phyloP scores from a whole-genome alignment of 2,113 vertebrate genomes.

The Mesembrinibis cayennensis region DNA sequence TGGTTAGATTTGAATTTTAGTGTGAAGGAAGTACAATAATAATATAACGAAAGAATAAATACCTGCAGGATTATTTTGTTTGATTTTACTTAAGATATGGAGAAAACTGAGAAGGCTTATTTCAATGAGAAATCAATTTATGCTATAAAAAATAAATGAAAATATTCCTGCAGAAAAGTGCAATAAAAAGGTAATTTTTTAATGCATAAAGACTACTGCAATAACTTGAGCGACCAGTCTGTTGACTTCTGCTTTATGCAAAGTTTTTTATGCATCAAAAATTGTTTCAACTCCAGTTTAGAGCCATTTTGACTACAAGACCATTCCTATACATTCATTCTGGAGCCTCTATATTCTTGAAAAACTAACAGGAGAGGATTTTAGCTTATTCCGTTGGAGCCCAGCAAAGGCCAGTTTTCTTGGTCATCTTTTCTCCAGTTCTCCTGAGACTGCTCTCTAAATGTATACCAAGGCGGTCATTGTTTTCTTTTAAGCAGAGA shows the following conservation, averaged over 20 bases:
- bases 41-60: background rate
- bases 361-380: background rate
- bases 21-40: background rate
- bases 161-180: background rate
- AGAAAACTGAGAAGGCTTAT: background rate
- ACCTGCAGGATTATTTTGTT: background rate
- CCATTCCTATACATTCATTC: background rate
- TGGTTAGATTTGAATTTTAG: background rate
- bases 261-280: background rate
- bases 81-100: background rate
- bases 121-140: background rate
- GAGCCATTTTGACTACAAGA: background rate
- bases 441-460: background rate
- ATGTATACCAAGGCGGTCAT: background rate
- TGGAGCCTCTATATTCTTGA: background rate
- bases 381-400: background rate
- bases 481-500: background rate
- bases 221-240: background rate
- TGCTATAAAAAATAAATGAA: background rate
- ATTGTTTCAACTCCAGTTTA: background rate
- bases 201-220: background rate
- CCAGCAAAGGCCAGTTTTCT: background rate
- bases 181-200: background rate
- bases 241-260: background rate
- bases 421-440: background rate